Evolutionary conservation across 2,888 invertebrate genomes (phyloP).

Genomic region (Parnassius glacialis): DNA sequence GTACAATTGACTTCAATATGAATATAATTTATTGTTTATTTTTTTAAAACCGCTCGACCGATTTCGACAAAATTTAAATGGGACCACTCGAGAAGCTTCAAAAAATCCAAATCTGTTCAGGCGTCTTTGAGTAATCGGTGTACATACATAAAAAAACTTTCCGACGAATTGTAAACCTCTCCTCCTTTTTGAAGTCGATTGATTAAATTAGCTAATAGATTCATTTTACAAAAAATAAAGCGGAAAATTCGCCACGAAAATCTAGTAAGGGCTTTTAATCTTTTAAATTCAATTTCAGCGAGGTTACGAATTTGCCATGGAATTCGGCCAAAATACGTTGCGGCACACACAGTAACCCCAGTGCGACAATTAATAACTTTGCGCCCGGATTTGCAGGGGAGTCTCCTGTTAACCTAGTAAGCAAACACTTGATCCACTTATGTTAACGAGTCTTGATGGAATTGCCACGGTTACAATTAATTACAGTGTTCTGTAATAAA

Average conservation of each 20-base stretch:
- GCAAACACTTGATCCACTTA: constrained; percentile 10
- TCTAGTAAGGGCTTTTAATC: background rate
- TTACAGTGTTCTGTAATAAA: background rate
- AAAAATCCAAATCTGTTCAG: too few species aligned
- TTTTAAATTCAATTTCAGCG: constrained; percentile 4
- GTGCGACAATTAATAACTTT: constrained; percentile 9
- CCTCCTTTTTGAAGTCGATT: too few species aligned
- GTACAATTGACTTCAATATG: too few species aligned
- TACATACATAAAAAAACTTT: too few species aligned
- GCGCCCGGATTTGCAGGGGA: background rate
- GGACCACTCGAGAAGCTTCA: too few species aligned
- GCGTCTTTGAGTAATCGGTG: too few species aligned
- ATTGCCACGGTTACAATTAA: constrained; percentile 5
- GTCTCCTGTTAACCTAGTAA: constrained; percentile 16
- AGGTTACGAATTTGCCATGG: background rate
- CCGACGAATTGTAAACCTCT: too few species aligned
- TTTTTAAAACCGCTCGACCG: too few species aligned
- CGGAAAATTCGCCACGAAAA: constrained; percentile 1
- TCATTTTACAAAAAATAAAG: constrained; percentile 1
- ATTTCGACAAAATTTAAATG: too few species aligned
- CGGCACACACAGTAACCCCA: background rate
- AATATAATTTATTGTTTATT: too few species aligned
- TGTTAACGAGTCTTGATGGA: background rate
- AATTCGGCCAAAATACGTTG: constrained; percentile 5
- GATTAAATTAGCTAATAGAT: constrained; percentile 6